Base-by-base conservation (phyloP, 2,113 vertebrate species). In the Picathartes gymnocephalus region DNA sequence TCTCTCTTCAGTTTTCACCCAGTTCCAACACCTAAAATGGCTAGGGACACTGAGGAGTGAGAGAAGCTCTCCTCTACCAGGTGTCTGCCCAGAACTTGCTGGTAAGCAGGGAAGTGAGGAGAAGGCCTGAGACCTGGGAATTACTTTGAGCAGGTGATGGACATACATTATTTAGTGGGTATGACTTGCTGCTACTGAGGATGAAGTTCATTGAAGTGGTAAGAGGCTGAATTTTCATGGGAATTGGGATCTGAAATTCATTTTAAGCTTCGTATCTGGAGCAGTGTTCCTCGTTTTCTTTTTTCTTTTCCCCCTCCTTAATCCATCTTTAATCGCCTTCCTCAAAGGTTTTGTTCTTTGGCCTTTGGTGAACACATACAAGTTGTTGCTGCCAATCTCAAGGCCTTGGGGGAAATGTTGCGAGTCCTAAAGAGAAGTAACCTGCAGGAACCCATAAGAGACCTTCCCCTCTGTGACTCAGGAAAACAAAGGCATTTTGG, bases 311-410 rank as follows among this genome's bases (percentile, higher is more conserved):
- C 9, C 20, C 23, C 42, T 65, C 50, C 35, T 84, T 84, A 86
- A 83, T 79, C 83, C 73, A 30, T 92, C 65, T 94, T 86, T 91
- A 87, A 84, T 90, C 80, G 77, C 17, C 27, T 86, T 84, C 91
- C 57, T 86, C 47, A 64, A 93, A 70, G 39, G 44, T 94, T 92
- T 93, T 94, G 33, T 78, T 95, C 54, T 86, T 66, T 78, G 76
- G 28, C 60, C 42, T 87, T 92, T 72, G 69, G 73, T 48, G 77
- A 74, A 7, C 4, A 12, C 1, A 1, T 4, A 7, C 37, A 76
- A 79, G 81, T 92, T 87, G 83, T 81, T 85, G 48, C 60, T 91
- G 60, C 80, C 37, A 51, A 0, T 92, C 80, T 77, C 37, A 74
- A 40, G 27, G 54, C 72, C 83, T 56, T 54, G 28, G 40, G 57